Percentiles rank a stretch among this genome's conserved stretches.
These are phyloP conservation scores for Aldrovandia affinis DNA, from an alignment of 2,797 vertebrate genomes.

Conservation along the genomic window DNA sequence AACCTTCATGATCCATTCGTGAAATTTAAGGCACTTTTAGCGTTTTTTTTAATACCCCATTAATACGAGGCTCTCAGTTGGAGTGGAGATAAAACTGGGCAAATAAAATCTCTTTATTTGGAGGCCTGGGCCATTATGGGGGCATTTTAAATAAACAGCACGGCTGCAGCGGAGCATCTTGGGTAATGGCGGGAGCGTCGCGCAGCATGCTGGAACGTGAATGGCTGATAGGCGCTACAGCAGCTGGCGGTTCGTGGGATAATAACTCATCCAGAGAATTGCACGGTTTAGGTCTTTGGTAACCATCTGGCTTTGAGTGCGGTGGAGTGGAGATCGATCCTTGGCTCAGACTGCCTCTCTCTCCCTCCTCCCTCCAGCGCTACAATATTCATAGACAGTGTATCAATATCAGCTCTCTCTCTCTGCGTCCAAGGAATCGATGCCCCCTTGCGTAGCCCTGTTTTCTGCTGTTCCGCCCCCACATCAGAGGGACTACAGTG, in stretches of 20 bases:
- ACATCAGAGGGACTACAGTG: not conserved
- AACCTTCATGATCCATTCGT: not conserved
- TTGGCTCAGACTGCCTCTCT: not conserved
- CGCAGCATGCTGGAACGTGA: no score
- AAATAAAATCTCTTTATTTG: not conserved
- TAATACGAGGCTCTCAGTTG: not conserved
- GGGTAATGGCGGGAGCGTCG: no score
- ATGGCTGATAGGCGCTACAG: not conserved
- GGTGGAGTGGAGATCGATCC: not conserved
- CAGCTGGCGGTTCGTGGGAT: not conserved
- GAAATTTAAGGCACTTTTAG: not conserved
- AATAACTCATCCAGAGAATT: not conserved
- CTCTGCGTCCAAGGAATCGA: not conserved
- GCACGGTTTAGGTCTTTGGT: not conserved
- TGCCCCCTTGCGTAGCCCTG: not conserved
- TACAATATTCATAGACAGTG: slow-evolving; percentile 12
- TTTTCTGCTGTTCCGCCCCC: not conserved
- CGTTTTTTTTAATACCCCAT: not conserved
- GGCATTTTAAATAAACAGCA: not conserved
- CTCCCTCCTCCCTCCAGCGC: not conserved
- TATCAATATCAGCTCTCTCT: slow-evolving; percentile 8
- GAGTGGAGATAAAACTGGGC: not conserved
- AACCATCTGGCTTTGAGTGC: not conserved
- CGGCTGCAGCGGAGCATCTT: no score
- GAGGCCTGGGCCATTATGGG: not conserved